Evolutionary conservation across 2,113 vertebrate genomes (phyloP).

Genomic region (Rhegmatorhina hoffmannsi): DNA sequence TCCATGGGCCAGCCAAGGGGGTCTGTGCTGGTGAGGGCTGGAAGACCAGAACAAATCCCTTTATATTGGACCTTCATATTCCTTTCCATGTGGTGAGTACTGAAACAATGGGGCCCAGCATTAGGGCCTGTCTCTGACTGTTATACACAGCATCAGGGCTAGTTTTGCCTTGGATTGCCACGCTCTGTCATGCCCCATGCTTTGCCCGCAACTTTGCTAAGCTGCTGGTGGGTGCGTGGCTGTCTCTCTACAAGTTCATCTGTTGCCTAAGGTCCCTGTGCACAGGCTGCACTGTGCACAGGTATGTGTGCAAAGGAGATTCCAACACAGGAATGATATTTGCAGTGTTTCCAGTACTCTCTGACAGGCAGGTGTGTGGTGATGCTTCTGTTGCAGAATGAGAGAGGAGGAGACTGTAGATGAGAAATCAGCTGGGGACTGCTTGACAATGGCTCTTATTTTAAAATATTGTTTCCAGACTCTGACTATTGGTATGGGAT

Average conservation of each 20-base stretch:
- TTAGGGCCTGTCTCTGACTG: background rate
- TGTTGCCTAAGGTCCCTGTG: background rate
- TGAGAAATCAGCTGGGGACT: background rate
- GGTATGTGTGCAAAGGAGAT: background rate
- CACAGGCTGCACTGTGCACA: background rate
- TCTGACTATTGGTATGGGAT: background rate
- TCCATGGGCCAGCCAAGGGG: background rate
- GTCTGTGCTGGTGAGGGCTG: background rate
- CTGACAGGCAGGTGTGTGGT: background rate
- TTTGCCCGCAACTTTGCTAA: background rate
- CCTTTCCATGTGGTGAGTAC: rapidly evolving
- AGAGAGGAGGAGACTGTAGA: background rate
- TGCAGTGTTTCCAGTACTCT: background rate
- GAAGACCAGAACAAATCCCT: background rate
- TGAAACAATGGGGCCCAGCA: rapidly evolving
- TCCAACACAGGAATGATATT: too few relatives aligned
- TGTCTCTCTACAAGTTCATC: rapidly evolving
- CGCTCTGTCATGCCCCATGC: rapidly evolving
- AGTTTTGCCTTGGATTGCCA: background rate
- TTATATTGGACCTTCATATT: rapidly evolving
- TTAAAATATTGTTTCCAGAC: background rate
- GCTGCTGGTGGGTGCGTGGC: background rate
- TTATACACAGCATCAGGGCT: rapidly evolving
- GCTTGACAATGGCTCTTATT: background rate
- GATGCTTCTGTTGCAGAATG: background rate